Base-by-base conservation (phyloP, 2,888 invertebrate species). In the Epistrophe eligans region DNA sequence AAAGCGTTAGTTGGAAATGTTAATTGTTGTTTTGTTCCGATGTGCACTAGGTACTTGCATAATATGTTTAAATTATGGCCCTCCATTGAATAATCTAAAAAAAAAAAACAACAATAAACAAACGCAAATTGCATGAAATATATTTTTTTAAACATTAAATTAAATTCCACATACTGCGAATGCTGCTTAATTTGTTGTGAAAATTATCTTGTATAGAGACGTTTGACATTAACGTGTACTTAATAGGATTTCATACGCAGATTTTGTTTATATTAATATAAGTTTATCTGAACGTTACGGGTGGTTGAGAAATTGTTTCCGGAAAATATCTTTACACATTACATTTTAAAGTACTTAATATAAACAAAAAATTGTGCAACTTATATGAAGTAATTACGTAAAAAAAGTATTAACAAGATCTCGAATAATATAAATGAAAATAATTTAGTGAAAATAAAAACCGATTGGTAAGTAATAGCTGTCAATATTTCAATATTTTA, bases 221-320 rank as follows among this genome's bases (percentile, higher is more conserved):
- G 17, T 48, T 67, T 17, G 15, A 57, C 50, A 43, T 66, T 24
- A 57, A 66, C 64, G 40, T 48, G 66, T 58, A 52, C 24, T 52
- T 35, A 82, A 60, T 60, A 58, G 17, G 70, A 50, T 64, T 52
- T 35, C 9, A 48, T 57, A 55, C 48, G 19, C 55, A 43, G n/a
- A 71, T 71, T 72, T 82, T 35, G 60, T 45, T 32, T 52, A 62
- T 70, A 79, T 58, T 73, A 55, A 73, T 40, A 83, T 73, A 72
- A 66, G 50, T 7, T 58, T 81, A 64, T 71, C 57, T 38, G 45
- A 71, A 48, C 19, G 45, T 32, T 32, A 13, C n/a, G 60, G 40
- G 13, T 71, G 32, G 64, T 71, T 57, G 38, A 43, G 55, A 77
- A 79, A 67, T 35, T 64, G 64, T 35, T 60, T 62, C 62, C 48